A percentile compares a stretch with the other conserved stretches of the same genome.
Evolutionary conservation across 2,113 vertebrate species (phyloP).

Genomic region (Carassius gibelio): DNA sequence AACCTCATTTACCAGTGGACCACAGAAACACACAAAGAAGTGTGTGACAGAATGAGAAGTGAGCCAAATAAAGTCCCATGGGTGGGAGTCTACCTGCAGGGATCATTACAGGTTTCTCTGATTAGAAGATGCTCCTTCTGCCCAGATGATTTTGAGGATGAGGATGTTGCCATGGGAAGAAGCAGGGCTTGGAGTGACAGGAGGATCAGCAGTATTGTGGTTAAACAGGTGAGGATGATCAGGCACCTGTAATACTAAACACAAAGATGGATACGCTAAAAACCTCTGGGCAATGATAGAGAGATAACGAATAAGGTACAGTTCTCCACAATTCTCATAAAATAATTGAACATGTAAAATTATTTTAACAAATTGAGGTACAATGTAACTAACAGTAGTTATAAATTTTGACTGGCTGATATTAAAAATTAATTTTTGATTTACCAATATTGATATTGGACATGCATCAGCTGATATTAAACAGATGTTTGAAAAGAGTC

Average conservation of each 20-base stretch:
- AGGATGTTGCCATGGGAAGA: slow-evolving; percentile 44
- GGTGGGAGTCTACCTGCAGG: slow-evolving; percentile 68
- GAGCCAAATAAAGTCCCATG: neutral
- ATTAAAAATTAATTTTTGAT: neutral
- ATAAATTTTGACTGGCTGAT: neutral
- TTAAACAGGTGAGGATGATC: slow-evolving; percentile 68
- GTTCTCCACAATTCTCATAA: neutral
- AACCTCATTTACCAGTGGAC: slow-evolving; percentile 15
- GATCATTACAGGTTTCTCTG: slow-evolving; percentile 71
- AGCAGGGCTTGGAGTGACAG: slow-evolving; percentile 73
- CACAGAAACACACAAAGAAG: neutral
- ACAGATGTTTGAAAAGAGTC: neutral
- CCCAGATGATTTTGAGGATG: slow-evolving; percentile 15
- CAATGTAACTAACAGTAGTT: neutral
- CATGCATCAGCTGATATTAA: neutral
- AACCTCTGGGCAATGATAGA: neutral
- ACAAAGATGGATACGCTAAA: neutral
- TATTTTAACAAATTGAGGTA: neutral
- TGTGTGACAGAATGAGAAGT: neutral
- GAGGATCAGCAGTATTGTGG: slow-evolving; percentile 70
- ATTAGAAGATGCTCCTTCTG: neutral
- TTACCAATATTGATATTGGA: neutral
- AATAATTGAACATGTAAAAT: neutral
- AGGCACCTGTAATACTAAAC: slow-evolving; percentile 76
- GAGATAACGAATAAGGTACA: neutral